Base-by-base conservation (phyloP, 2,888 invertebrate genomes). In the Ferdinandea cuprea region DNA sequence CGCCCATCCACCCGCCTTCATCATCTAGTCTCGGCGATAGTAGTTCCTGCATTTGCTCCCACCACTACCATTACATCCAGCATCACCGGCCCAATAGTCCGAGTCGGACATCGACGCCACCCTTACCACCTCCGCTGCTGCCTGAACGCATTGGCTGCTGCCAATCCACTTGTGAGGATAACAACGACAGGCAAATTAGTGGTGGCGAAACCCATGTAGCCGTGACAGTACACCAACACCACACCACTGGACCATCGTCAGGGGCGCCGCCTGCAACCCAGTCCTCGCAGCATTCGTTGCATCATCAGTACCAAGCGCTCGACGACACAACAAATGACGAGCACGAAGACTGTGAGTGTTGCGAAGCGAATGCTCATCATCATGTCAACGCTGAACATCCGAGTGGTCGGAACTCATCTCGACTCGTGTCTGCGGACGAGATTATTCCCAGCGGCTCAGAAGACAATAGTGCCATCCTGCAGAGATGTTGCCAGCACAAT, bases 1-100 rank as follows among this genome's bases (percentile, higher is more conserved):
- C 68, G 7, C 68, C 72, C 30, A 66, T 58, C 7, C 83, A 78
- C 61, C 83, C 78, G 37, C 68, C 72, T 15, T 63, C 83, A 63
- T 68, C 83, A 61, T 83, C 83, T 83, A 83, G 83, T 83, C 83
- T 83, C 21, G 83, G 83, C 50, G 83, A 78, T 50, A 87, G 83
- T 83, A 87, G 85, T 79, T 77, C 85, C 85, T 88, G 87, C 79
- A 86, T 89, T 13, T 87, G 88, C 61, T 87, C 89, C 40, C 90
- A 91, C 86, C 90, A 91, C 85, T 91, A 90, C 85, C 90, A 90
- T 86, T 90, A 91, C 80, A 89, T 90, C 74, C 90, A 90, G 81
- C 90, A 90, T 86, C 91, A 76, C 86, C 85, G 87, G 87, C 87
- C 86, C 85, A 88, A 52, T 86, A 88, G 74, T 86, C 87, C 85